Percentiles rank a stretch among this genome's conserved stretches.
Evolutionary conservation across 2,797 vertebrate species (phyloP).

Genomic region (Chanos chanos): DNA sequence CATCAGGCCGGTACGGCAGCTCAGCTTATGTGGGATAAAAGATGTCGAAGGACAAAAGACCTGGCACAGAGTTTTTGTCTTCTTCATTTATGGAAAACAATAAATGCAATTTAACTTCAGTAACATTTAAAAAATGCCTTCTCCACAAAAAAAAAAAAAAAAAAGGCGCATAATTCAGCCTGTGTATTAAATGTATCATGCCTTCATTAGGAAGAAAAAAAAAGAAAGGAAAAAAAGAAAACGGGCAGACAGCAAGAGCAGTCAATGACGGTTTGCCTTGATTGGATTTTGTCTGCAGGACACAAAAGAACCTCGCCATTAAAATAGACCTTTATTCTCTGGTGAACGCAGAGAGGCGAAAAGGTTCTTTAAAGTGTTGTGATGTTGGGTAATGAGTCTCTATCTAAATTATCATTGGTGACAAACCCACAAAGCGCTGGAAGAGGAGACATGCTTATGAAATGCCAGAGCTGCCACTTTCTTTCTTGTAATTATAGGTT

Average conservation of each 20-base stretch:
- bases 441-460: conserved; percentile 98
- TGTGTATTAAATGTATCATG: conserved; percentile 92
- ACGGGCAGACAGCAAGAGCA: conserved; percentile 89
- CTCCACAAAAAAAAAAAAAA: too few relatives aligned
- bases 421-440: conserved; percentile 99
- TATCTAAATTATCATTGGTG: conserved; percentile 99
- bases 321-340: conserved; percentile 97
- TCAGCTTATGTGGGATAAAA: conserved; percentile 62
- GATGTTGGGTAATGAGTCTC: conserved; percentile 99
- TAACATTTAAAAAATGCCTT: conserved; percentile 81
- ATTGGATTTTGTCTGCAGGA: conserved; percentile 97
- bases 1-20: conserved; percentile 40
- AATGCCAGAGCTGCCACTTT: conserved; percentile 99
- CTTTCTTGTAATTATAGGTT: conserved; percentile 99
- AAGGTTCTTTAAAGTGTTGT: conserved; percentile 99
- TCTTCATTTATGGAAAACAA: conserved; percentile 84
- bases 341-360: conserved; percentile 75
- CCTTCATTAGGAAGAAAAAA: conserved; percentile 81
- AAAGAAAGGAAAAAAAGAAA: conserved; percentile 56
- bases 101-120: conserved; percentile 81
- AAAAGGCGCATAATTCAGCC: conserved; percentile 76
- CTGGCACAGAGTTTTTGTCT: conserved; percentile 59
- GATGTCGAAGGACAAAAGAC: conserved; percentile 67
- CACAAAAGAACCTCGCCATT: conserved; percentile 98
- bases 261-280: conserved; percentile 89